Percentiles rank a stretch among this genome's conserved stretches.
Conservation (phyloP, 92 coral and sea anemone species). For the Porites lobata region DNA sequence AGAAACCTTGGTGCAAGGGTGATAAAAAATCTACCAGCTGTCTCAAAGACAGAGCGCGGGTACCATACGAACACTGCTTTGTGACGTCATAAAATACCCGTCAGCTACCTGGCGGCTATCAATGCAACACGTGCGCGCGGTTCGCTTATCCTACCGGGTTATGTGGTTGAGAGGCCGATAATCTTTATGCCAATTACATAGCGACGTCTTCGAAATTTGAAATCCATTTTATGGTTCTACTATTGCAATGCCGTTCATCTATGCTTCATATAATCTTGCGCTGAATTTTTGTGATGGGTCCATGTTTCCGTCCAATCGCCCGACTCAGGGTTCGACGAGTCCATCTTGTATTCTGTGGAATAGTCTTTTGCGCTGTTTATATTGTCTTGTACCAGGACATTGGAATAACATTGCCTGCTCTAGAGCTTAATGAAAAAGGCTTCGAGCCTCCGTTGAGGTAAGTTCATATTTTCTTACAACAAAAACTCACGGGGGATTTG, state of each 20-base stretch:
- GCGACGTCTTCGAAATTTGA: not conserved
- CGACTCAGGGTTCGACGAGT: constrained; percentile 34
- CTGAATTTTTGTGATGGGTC: not conserved
- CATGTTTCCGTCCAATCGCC: constrained; percentile 13
- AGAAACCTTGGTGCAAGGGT: too few species aligned
- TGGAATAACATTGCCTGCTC: constrained; percentile 31
- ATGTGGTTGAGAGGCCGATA: not conserved
- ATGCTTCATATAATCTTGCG: not conserved
- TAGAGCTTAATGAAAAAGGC: not conserved
- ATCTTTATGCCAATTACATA: not conserved
- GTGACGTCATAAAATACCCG: constrained; percentile 28
- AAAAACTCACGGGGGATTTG: not conserved
- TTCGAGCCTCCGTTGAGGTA: constrained; percentile 45
- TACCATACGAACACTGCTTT: constrained; percentile 21
- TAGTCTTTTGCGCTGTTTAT: constrained; percentile 39
- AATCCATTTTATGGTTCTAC: not conserved
- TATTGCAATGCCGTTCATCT: not conserved
- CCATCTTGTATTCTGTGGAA: constrained; percentile 36
- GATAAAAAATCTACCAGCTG: not conserved
- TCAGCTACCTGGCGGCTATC: constrained; percentile 54
- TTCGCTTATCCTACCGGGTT: not conserved
- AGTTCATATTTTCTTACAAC: constrained; percentile 1
- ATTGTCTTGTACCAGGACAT: constrained; percentile 34
- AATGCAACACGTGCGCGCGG: constrained; percentile 5
- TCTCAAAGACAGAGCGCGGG: constrained; percentile 16